A percentile compares a stretch with the other conserved stretches of the same genome.
Evolutionary conservation across 2,888 invertebrate species (phyloP).

Genomic region (Drosophila atripex): DNA sequence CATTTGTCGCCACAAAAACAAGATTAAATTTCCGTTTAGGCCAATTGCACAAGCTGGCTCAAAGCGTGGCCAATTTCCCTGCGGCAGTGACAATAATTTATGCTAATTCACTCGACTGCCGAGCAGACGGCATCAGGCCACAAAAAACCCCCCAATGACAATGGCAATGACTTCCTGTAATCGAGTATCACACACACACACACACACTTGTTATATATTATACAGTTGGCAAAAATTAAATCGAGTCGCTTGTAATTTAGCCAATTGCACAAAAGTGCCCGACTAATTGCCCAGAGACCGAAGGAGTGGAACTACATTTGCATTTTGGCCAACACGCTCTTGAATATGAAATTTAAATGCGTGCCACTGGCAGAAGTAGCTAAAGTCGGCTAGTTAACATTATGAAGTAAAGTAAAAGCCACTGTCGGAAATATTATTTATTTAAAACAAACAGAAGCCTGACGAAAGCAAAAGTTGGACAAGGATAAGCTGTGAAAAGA

Average conservation of each 20-base stretch:
- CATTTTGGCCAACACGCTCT: slow-evolving; percentile 31
- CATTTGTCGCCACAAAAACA: slow-evolving; percentile 3
- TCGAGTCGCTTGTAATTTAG: slow-evolving; percentile 55
- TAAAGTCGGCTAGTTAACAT: slow-evolving; percentile 8
- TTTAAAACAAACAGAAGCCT: slow-evolving; percentile 50
- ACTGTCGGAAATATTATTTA: slow-evolving; percentile 49
- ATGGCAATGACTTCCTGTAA: slow-evolving; percentile 51
- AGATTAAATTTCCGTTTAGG: slow-evolving; percentile 25
- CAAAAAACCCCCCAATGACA: slow-evolving; percentile 28
- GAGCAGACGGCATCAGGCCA: slow-evolving; percentile 25
- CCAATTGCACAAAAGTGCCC: slow-evolving; percentile 59
- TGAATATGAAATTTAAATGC: slow-evolving; percentile 41
- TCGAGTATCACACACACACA: slow-evolving; percentile 15
- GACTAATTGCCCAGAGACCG: slow-evolving; percentile 68
- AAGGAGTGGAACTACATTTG: slow-evolving; percentile 29
- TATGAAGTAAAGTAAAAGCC: slow-evolving; percentile 13
- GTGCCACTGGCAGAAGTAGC: slow-evolving; percentile 19
- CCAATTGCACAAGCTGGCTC: slow-evolving; percentile 12
- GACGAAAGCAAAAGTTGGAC: slow-evolving; percentile 40
- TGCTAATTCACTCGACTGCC: slow-evolving; percentile 53
- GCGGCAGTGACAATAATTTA: slow-evolving; percentile 45
- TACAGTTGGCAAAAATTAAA: slow-evolving; percentile 43
- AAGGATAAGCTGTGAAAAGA: slow-evolving; percentile 28
- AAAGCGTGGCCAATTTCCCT: slow-evolving; percentile 7
- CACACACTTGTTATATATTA: slow-evolving; percentile 5